A percentile compares a stretch with the other conserved stretches of the same genome.
Conservation (phyloP, 2,113 vertebrate genomes). For the Geococcyx californianus region DNA sequence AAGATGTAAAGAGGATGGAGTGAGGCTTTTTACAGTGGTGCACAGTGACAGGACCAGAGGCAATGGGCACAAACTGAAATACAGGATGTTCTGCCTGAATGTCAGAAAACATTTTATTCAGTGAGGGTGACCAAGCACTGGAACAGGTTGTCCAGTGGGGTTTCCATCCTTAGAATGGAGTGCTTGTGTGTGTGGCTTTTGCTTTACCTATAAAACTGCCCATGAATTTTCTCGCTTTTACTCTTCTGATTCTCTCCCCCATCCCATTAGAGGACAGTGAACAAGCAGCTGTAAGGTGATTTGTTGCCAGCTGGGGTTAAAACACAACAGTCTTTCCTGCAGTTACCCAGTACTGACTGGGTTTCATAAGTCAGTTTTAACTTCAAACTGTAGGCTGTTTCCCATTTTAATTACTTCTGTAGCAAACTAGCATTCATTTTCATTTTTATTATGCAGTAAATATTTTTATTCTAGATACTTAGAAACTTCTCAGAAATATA, state of each 20-base stretch:
- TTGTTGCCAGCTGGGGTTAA: background rate
- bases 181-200: accelerated
- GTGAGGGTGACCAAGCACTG: no score
- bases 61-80: background rate
- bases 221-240: background rate
- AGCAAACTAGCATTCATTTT: background rate
- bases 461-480: background rate
- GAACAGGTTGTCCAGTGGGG: no score
- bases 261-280: background rate
- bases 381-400: background rate
- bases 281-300: background rate
- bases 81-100: no score
- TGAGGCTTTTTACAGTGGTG: background rate
- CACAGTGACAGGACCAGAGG: background rate
- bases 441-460: background rate
- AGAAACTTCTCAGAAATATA: background rate
- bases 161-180: no score
- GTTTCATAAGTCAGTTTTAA: background rate
- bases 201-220: background rate
- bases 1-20: background rate
- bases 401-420: background rate
- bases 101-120: no score
- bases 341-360: background rate
- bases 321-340: background rate
- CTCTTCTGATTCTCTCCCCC: background rate